Percentiles rank a stretch among this genome's conserved stretches.
phyloP scores from a whole-genome alignment of 2,113 vertebrate genomes.

The Pachyramphus minor region DNA sequence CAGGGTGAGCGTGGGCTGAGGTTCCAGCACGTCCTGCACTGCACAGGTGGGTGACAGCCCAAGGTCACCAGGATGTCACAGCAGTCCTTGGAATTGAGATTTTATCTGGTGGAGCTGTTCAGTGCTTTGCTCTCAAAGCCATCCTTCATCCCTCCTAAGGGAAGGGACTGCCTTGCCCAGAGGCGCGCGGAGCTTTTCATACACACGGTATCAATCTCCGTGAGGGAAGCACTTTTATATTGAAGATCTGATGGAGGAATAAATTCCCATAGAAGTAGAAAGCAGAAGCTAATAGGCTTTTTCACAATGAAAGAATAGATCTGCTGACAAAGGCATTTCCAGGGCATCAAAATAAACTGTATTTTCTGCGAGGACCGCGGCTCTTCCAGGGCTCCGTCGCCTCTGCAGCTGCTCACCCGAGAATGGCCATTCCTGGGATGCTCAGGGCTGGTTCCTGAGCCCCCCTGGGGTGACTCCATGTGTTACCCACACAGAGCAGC shows the following conservation, averaged over 20 bases:
- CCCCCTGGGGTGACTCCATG: accelerated
- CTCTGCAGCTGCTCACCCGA: not conserved
- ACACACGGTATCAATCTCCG: not conserved
- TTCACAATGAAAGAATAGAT: constrained; percentile 41
- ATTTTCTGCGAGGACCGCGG: not conserved
- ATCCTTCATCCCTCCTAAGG: constrained; percentile 21
- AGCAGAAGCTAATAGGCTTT: constrained; percentile 48
- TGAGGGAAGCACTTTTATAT: constrained; percentile 50
- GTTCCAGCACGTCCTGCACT: not conserved
- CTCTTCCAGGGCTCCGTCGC: not conserved
- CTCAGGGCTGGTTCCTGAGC: not conserved
- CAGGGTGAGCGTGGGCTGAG: accelerated
- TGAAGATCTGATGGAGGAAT: constrained; percentile 61
- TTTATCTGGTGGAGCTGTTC: constrained; percentile 1
- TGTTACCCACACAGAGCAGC: accelerated
- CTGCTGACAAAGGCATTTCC: constrained; percentile 51
- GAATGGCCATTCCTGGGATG: not conserved
- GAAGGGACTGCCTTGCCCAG: not conserved
- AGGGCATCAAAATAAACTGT: constrained; percentile 39
- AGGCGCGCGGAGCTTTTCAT: not conserved
- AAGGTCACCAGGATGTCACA: not conserved
- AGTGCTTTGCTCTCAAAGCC: constrained; percentile 25
- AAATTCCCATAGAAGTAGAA: constrained; percentile 58
- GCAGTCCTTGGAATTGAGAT: constrained; percentile 40
- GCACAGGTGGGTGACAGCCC: not conserved